These are phyloP conservation scores for Epirrhoe alternata DNA, from an alignment of 2,888 invertebrate species.

Conservation along the genomic window DNA sequence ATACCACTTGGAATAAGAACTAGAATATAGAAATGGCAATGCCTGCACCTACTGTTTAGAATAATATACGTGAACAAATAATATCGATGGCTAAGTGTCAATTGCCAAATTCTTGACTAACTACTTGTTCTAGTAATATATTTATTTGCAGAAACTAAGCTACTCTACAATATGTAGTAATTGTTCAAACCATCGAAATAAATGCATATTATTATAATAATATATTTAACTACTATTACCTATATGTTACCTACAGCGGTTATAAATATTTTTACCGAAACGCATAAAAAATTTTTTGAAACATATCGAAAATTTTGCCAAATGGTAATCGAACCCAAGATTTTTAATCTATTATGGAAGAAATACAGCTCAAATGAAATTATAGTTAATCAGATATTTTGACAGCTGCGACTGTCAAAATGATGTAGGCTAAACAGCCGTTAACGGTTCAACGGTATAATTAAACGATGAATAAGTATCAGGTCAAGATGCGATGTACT, in stretches of 20 bases:
- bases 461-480: constrained; percentile 1
- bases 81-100: constrained; percentile 30
- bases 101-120: constrained; percentile 22
- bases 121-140: background rate
- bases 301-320: too few relatives aligned
- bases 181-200: constrained; percentile 3
- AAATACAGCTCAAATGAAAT: background rate
- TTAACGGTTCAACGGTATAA: background rate
- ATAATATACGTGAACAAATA: constrained; percentile 20
- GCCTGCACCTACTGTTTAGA: background rate
- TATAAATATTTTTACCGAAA: too few relatives aligned
- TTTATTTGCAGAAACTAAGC: too few relatives aligned
- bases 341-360: too few relatives aligned
- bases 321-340: too few relatives aligned
- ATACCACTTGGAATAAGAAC: background rate
- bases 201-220: background rate
- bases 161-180: too few relatives aligned
- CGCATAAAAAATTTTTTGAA: too few relatives aligned
- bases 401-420: constrained; percentile 1
- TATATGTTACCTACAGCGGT: too few relatives aligned
- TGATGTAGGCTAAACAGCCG: background rate
- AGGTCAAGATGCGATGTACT: background rate
- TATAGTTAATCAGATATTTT: background rate
- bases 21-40: background rate
- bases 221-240: too few relatives aligned